Evolutionary conservation across 2,113 vertebrate genomes (phyloP), one percentile per base, ranked within the genome.

Genomic region (Melanerpes aurifrons): DNA sequence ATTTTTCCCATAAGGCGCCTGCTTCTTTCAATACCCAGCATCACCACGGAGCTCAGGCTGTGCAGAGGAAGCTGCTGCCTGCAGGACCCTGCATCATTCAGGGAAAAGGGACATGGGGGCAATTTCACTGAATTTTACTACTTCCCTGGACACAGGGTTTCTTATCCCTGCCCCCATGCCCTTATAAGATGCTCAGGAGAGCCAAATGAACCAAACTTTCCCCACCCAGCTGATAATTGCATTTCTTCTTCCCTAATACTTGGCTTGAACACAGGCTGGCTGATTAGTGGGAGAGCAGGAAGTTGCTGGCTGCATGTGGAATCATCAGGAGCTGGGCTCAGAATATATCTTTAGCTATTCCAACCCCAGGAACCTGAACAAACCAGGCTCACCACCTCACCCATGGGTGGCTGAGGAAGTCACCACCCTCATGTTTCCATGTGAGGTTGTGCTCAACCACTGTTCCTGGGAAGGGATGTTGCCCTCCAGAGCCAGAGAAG

Each of bases 401-500:
- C 35, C 1, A 0, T 2, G 9, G 3, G 35, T 40, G 48, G 5
- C 40, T 31, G 37, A 31, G 24, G 32, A 53, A 77, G 75, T 54
- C 31, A 62, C 16, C 6, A 24, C 29, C 43, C 0, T 0, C 1
- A 9, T 3, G 5, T 32, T 56, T 45, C 32, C 3, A 0, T 15
- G n/a, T 1, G 18, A 57, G 25, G 31, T 50, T 58, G 78, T 0
- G 5, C 73, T 73, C 50, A 54, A 26, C 53, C 3, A 2, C 59
- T 26, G 13, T 4, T 57, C 71, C 31, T 12, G 15, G 59, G 56
- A 26, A n/a, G 64, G 35, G 69, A 68, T 53, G 62, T 31, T 31
- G 47, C 40, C 74, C 9, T 31, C 25, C 8, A 6, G 48, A 43
- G 67, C 35, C 3, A 3, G 50, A 61, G 57, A 28, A 3, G 7